Evolutionary conservation across 2,113 vertebrate genomes (phyloP), one percentile per base, ranked within the genome.

Genomic region (Ariopsis seemanni): DNA sequence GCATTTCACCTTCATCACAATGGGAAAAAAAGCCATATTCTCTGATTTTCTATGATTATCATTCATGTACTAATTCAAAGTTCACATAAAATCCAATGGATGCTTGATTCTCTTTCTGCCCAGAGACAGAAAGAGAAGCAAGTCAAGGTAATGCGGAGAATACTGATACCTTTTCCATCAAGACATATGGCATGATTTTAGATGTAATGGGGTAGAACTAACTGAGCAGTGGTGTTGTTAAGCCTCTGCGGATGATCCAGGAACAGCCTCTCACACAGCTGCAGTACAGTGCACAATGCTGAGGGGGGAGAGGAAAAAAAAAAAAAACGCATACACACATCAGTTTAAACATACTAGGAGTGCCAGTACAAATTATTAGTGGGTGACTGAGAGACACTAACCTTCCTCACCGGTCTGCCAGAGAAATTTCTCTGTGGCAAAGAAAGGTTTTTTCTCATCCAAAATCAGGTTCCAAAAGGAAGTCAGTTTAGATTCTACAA

Each of bases 371-470:
- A 72, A 17, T 15, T 34, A 53, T 48, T 20, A 10, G 42, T 25
- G 1, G 22, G 4, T 14, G 34, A 42, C 10, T 17, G 18, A 15
- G 18, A 15, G 15, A 30, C 14, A 91, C 95, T 95, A 94, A 99
- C 98, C 96, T 92, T 99, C 98, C 71, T 99, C 97, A 5, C 93
- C 96, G 4, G 96, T 95, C 92, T 97, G 95, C 7, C 95, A 96
- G 48, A 99, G 94, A 89, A 99, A 99, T 94, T 99, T 99, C 92
- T 99, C 98, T 17, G 97, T 97, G 53, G 97, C 98, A 92, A 99
- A 98, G 11, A 99, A 91, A 9, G 96, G 96, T 88, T 97, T 99
- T 91, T 98, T 99, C 91, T 99, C 97, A 95, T 99, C 98, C 88
- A 98, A 91, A 85, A 99, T 92, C 87, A 99, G 91, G 89, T 95